These are phyloP conservation scores for Steromphala cineraria DNA, from an alignment of 2,888 invertebrate species.

Conservation along the genomic window DNA sequence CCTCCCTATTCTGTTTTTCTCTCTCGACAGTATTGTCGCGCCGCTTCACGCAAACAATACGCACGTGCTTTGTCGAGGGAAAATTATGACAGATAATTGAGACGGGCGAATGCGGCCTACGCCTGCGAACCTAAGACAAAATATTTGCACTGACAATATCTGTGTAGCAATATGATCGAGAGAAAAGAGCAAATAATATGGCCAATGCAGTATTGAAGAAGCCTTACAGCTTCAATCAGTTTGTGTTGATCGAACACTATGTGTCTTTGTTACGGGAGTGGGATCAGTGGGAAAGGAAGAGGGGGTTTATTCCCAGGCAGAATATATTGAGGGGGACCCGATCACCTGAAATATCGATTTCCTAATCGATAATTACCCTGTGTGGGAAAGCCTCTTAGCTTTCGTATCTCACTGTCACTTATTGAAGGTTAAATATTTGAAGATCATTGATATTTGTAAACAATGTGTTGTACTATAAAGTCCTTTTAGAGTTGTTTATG, in stretches of 20 bases:
- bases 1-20: neutral
- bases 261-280: neutral
- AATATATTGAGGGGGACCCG: neutral
- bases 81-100: constrained; percentile 5
- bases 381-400: neutral
- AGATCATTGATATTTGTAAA: no score
- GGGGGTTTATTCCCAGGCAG: neutral
- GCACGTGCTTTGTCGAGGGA: neutral
- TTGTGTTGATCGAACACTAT: neutral
- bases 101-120: neutral
- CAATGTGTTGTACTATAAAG: no score
- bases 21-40: neutral
- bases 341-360: constrained; percentile 4
- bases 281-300: neutral
- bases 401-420: no score
- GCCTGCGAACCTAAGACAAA: neutral
- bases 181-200: constrained; percentile 4
- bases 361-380: neutral
- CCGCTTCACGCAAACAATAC: neutral
- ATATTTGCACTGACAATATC: constrained; percentile 10
- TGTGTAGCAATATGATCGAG: neutral
- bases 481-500: no score
- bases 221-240: neutral
- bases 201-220: neutral
- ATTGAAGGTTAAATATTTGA: no score